A percentile compares a stretch with the other conserved stretches of the same genome.
Evolutionary conservation across 2,113 vertebrate species (phyloP).

Genomic region (Notothenia rossii): DNA sequence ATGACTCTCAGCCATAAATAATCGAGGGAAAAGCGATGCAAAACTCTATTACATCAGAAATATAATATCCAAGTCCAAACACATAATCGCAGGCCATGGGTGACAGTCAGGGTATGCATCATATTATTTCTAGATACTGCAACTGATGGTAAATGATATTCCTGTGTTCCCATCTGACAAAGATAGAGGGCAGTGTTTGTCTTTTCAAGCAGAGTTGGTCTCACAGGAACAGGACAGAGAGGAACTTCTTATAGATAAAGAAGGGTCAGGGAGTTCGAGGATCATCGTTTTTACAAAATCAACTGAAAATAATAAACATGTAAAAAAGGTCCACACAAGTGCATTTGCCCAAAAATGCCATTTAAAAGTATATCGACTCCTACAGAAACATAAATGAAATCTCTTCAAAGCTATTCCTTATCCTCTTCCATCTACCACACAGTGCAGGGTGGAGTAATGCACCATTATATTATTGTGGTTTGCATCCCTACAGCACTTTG

Average conservation of each 20-base stretch:
- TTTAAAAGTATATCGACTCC: background rate
- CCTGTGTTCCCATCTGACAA: slow-evolving; percentile 43
- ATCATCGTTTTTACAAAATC: background rate
- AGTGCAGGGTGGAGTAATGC: slow-evolving; percentile 2
- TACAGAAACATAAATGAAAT: background rate
- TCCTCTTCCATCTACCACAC: background rate
- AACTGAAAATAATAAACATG: background rate
- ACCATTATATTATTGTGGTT: background rate
- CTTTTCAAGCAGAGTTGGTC: slow-evolving; percentile 29
- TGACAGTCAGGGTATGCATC: background rate
- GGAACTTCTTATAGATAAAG: background rate
- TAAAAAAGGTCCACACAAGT: background rate
- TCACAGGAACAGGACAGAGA: background rate
- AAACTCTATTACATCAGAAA: slow-evolving; percentile 16
- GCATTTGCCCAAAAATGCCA: background rate
- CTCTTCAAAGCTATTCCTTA: background rate
- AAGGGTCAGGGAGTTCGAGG: background rate
- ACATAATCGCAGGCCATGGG: background rate
- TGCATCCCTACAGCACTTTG: slow-evolving; percentile 31
- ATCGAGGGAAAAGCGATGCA: background rate
- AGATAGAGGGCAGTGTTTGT: slow-evolving; percentile 83
- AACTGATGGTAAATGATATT: background rate
- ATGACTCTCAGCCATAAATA: slow-evolving; percentile 15
- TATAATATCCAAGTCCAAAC: background rate
- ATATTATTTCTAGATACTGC: background rate